Evolutionary conservation across 2,797 vertebrate species (phyloP).

Genomic region (Spinus olivaceus): DNA sequence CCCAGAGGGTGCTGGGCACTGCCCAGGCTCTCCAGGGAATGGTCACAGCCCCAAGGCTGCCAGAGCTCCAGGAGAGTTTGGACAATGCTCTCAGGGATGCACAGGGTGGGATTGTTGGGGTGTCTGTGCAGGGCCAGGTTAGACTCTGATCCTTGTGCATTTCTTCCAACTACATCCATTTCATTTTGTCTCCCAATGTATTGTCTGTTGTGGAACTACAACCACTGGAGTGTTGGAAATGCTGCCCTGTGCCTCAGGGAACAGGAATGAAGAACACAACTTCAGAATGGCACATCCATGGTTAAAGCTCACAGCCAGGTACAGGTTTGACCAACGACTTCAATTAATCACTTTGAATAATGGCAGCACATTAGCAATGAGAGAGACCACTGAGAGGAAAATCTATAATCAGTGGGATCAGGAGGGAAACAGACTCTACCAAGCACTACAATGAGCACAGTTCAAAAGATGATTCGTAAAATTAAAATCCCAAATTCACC

Average conservation of each 20-base stretch:
- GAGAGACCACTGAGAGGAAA: constrained; percentile 15
- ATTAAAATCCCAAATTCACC: constrained; percentile 52
- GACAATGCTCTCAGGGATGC: accelerated
- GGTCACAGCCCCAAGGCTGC: not conserved
- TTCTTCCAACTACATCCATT: not conserved
- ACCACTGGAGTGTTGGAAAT: not conserved
- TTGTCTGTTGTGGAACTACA: not conserved
- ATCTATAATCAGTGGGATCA: constrained; percentile 33
- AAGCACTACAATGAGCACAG: not conserved
- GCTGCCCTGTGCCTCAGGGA: not conserved
- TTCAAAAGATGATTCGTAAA: constrained; percentile 41
- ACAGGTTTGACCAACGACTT: constrained; percentile 18
- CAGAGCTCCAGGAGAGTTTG: not conserved
- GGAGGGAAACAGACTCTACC: constrained; percentile 42
- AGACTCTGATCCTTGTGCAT: accelerated
- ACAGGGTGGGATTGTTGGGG: not conserved
- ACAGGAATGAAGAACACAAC: accelerated
- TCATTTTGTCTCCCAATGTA: not conserved
- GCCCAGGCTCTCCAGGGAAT: not conserved
- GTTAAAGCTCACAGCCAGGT: constrained; percentile 33
- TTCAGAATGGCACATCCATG: not conserved
- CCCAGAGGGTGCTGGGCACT: not conserved
- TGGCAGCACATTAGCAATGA: constrained; percentile 19
- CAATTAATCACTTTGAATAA: constrained; percentile 45
- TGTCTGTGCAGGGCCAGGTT: accelerated